Evolutionary conservation across 2,113 vertebrate species (phyloP).

Genomic region (Catagonus wagneri): DNA sequence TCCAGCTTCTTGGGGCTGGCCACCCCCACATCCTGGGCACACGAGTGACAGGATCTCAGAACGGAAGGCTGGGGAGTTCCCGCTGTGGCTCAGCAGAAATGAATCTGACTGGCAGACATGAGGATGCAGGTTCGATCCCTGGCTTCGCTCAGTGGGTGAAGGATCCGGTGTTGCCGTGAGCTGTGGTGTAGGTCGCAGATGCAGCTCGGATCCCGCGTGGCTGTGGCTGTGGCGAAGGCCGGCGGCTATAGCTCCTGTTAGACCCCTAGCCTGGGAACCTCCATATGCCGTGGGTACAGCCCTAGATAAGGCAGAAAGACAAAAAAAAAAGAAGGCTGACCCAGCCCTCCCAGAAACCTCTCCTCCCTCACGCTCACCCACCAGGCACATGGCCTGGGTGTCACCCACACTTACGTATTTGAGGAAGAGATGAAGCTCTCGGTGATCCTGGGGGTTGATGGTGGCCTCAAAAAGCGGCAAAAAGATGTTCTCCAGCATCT

Average conservation of each 20-base stretch:
- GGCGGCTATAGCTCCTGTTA: too few species aligned
- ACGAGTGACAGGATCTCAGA: not conserved
- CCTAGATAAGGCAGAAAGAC: too few species aligned
- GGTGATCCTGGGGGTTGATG: conserved; percentile 95
- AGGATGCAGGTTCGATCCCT: too few species aligned
- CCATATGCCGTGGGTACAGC: too few species aligned
- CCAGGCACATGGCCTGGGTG: not conserved
- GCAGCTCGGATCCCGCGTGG: too few species aligned
- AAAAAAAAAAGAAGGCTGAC: not conserved
- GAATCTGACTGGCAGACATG: too few species aligned
- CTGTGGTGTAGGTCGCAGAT: too few species aligned
- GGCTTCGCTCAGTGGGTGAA: too few species aligned
- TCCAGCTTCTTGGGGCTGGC: not conserved
- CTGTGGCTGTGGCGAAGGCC: too few species aligned
- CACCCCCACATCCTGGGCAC: not conserved
- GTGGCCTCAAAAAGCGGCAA: conserved; percentile 97
- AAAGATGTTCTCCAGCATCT: conserved; percentile 98
- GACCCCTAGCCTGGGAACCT: too few species aligned
- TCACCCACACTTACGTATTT: conserved; percentile 94
- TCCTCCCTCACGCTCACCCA: not conserved
- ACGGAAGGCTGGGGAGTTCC: not conserved
- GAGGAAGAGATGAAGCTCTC: conserved; percentile 93
- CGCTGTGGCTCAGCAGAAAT: too few species aligned
- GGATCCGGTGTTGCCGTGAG: too few species aligned
- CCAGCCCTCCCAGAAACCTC: rapidly evolving